Evolutionary conservation across 1,140 invertebrate species (phyloP), one percentile per base, ranked within the genome.

Genomic region (Drosophila pachea): DNA sequence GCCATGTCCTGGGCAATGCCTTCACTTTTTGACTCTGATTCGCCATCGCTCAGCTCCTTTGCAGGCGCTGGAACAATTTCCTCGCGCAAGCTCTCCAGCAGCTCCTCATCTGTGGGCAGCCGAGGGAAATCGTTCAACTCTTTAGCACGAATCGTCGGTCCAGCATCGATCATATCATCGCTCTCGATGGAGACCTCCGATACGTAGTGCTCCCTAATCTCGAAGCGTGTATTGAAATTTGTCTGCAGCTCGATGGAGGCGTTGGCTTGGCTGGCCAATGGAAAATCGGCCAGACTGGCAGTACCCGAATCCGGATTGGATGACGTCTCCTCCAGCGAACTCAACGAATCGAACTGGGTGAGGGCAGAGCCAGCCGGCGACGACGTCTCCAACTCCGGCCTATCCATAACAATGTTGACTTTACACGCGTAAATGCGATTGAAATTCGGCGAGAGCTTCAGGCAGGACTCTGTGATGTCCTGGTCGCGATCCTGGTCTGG

Each of bases 281-380:
- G 88, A 55, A 69, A 89, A 35, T 89, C 88, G 4, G 83, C 74
- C 31, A 89, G 66, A n/a, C 88, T 89, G 14, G 84, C 88, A 73
- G 86, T 89, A 6, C 88, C 88, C 22, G 88, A 89, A 42, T 89
- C 88, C 0, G 88, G 88, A 69, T 88, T 89, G 1, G 88, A 89
- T 2, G 87, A 89, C 11, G 68, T 83, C 47, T 89, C 87, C 61
- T 88, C 86, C 8, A 88, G 55, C 5, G 87, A 87, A 70, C 83
- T 89, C 50, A 88, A 53, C 9, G 87, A 87, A 73, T 89, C 84
- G 35, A 65, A 86, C 12, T 77, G 79, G 7, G 69, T 86, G 22
- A 22, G 22, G 22, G 1, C 4, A 74, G 4, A 2, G 40, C 8
- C 3, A 42, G 11, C 11, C 38, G 55, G 3, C 11, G 55, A 5